A percentile compares a stretch with the other conserved stretches of the same genome.
These are phyloP conservation scores for Acanthosepion pharaonis DNA, from an alignment of 2,888 invertebrate species.

Conservation along the genomic window DNA sequence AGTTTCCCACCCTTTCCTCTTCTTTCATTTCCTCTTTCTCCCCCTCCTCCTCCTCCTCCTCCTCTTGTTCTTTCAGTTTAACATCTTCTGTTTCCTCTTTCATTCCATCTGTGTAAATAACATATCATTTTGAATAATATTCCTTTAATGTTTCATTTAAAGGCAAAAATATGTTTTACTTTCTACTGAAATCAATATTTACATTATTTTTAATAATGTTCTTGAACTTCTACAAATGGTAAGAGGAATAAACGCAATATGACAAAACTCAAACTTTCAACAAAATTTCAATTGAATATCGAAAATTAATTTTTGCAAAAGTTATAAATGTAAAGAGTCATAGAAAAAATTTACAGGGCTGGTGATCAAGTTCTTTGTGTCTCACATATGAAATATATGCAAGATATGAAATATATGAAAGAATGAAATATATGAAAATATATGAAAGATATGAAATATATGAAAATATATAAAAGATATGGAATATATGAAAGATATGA, in stretches of 20 bases:
- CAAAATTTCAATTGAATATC: not conserved
- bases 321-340: not conserved
- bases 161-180: not conserved
- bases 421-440: no score
- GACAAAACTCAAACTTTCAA: not conserved
- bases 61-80: no score
- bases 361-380: not conserved
- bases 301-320: not conserved
- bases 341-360: not conserved
- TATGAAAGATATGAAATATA: no score
- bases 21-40: not conserved
- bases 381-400: not conserved
- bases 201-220: not conserved
- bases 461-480: no score
- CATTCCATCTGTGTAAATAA: not conserved
- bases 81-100: not conserved
- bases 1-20: slow-evolving; percentile 10
- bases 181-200: not conserved
- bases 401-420: no score
- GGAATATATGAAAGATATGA: no score
- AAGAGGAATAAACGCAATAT: not conserved
- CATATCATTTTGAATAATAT: not conserved
- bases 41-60: not conserved
- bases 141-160: not conserved
- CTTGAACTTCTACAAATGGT: not conserved